Evolutionary conservation across 2,113 vertebrate species (phyloP).

Genomic region (Sinocyclocheilus anshuiensis): DNA sequence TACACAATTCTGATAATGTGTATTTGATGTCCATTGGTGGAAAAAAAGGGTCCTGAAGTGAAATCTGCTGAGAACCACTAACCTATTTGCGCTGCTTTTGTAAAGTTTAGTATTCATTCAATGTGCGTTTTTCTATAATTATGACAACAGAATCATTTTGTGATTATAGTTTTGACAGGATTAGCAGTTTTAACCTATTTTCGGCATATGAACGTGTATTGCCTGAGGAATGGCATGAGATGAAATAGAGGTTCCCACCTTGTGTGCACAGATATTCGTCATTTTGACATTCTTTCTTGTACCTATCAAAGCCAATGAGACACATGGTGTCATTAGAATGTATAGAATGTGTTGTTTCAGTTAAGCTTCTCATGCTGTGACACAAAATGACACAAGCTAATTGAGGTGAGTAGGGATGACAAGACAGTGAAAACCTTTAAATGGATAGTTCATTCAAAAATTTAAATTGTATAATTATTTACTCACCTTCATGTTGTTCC

Average conservation of each 20-base stretch:
- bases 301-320: background rate
- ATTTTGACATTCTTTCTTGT: background rate
- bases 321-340: background rate
- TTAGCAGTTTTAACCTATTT: background rate
- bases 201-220: background rate
- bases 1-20: background rate
- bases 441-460: background rate
- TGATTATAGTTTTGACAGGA: background rate
- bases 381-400: conserved; percentile 30
- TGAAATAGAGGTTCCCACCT: conserved; percentile 1
- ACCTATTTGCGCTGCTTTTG: background rate
- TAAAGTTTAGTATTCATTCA: too few relatives aligned
- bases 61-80: background rate
- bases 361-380: background rate
- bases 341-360: conserved; percentile 22
- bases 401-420: conserved; percentile 13
- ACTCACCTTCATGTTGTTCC: too few relatives aligned
- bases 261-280: background rate
- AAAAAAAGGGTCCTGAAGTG: background rate
- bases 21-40: background rate
- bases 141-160: too few relatives aligned
- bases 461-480: too few relatives aligned
- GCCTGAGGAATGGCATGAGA: background rate
- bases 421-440: background rate
- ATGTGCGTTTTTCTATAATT: too few relatives aligned